Evolutionary conservation across 2,888 invertebrate species (phyloP), one percentile per base, ranked within the genome.

Genomic region (Dynastes tityus): DNA sequence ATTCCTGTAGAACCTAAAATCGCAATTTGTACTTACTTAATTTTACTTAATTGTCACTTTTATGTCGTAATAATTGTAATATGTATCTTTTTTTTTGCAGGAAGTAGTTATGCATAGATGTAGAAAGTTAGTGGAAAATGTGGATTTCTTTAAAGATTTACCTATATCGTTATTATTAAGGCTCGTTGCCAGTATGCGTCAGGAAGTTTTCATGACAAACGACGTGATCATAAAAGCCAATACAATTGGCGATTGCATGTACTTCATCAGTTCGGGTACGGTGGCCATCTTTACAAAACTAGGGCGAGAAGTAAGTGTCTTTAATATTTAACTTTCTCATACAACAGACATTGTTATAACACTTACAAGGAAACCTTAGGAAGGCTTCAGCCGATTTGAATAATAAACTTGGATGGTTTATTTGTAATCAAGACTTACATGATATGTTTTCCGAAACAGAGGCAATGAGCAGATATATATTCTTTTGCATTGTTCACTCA

Each of bases 81-180:
- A 22, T 22, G 22, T 22, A 22, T 2, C 40, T 4, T 49, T 58
- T 58, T 73, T 45, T 4, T 32, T 37, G 3, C 32, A 74, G 63
- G 79, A 76, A 8, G 67, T 79, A 32, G 70, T 74, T 51, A 70
- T 91, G 90, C 90, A 91, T 81, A 90, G 89, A 3, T 91, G 91
- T 78, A 86, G 90, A 76, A 85, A 84, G 32, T 81, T 90, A 68
- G 80, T 90, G 13, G 83, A 86, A 0, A 88, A 85, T 49, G 88
- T 89, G 0, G 83, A 87, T 40, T 82, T 90, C 8, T 89, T 90
- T 76, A 84, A 86, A 58, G 83, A 85, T 64, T 61, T 90, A 76
- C 89, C 89, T 0, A 77, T 82, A 37, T 51, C 83, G 0, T 81
- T 88, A 11, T 79, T 88, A 4, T 79, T 84, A 2, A 82, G 85